These are phyloP conservation scores for Phylloscopus collybita DNA, from an alignment of 2,797 vertebrate genomes.

Conservation along the genomic window DNA sequence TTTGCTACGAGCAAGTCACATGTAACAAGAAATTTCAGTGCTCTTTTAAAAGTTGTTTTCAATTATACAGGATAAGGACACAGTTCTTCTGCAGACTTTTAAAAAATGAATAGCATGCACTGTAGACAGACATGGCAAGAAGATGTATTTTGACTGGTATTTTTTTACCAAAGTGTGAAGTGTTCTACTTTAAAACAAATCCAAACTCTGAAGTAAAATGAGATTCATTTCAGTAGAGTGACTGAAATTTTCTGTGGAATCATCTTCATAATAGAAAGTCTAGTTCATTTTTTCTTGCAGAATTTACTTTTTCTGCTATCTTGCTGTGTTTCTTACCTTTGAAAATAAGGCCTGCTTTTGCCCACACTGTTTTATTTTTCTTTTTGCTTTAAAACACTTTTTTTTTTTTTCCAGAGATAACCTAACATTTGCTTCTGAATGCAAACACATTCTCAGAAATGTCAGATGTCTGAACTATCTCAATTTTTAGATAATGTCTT, in stretches of 20 bases:
- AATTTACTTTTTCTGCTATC: not conserved
- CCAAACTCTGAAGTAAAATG: not conserved
- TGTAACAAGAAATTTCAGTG: not conserved
- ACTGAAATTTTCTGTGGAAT: not conserved
- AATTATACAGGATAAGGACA: not conserved
- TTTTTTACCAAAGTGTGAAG: not conserved
- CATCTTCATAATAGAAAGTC: not conserved
- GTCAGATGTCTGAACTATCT: not conserved
- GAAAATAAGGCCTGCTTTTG: not conserved
- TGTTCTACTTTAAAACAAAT: not conserved
- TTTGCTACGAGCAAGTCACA: not conserved
- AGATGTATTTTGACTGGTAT: not conserved
- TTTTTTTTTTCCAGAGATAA: not conserved
- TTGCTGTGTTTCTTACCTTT: not conserved
- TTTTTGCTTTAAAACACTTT: not conserved
- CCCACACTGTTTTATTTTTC: not conserved
- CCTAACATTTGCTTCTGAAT: not conserved
- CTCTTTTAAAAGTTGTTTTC: not conserved
- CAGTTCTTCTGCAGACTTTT: not conserved
- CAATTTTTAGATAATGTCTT: not conserved
- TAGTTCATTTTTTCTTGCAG: not conserved
- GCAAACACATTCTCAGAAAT: not conserved
- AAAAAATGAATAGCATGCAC: not conserved
- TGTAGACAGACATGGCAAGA: not conserved
- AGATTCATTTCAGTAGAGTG: not conserved